phyloP scores from a whole-genome alignment of 2,888 invertebrate genomes.

The Drosophila cognata region DNA sequence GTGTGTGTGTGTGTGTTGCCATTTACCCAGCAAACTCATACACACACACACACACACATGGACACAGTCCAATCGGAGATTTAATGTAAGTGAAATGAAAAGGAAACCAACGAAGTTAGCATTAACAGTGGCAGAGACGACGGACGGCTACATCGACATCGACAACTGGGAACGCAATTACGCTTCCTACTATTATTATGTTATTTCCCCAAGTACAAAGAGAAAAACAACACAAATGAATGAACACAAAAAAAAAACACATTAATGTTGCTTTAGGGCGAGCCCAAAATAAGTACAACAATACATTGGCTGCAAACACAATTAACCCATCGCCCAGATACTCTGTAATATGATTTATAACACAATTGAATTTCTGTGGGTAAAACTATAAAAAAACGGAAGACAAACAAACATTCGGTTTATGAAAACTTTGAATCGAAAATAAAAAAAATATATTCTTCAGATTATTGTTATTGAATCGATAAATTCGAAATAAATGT shows the following conservation, averaged over 20 bases:
- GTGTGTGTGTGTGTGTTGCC: not conserved
- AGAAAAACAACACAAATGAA: conserved; percentile 1
- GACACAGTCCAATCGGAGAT: conserved; percentile 2
- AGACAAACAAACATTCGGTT: not conserved
- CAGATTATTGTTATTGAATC: not conserved
- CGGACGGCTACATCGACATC: conserved; percentile 5
- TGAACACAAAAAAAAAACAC: not conserved
- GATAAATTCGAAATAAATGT: not conserved
- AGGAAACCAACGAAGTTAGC: conserved; percentile 54
- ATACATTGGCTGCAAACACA: not conserved
- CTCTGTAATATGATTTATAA: not conserved
- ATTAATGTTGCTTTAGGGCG: conserved; percentile 26
- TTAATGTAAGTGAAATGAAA: conserved; percentile 47
- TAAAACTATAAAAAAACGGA: not conserved
- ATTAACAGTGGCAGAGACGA: not conserved
- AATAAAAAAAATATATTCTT: not conserved
- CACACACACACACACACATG: conserved; percentile 1
- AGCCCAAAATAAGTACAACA: conserved; percentile 17
- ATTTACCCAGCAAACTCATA: not conserved
- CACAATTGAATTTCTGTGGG: not conserved
- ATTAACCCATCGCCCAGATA: not conserved
- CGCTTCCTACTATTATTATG: conserved; percentile 46
- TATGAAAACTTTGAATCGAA: not conserved
- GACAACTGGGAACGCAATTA: conserved; percentile 51
- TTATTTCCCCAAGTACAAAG: conserved; percentile 26